A percentile compares a stretch with the other conserved stretches of the same genome.
Evolutionary conservation across 2,797 vertebrate genomes (phyloP).

Genomic region (Percopsis omiscomaycus): DNA sequence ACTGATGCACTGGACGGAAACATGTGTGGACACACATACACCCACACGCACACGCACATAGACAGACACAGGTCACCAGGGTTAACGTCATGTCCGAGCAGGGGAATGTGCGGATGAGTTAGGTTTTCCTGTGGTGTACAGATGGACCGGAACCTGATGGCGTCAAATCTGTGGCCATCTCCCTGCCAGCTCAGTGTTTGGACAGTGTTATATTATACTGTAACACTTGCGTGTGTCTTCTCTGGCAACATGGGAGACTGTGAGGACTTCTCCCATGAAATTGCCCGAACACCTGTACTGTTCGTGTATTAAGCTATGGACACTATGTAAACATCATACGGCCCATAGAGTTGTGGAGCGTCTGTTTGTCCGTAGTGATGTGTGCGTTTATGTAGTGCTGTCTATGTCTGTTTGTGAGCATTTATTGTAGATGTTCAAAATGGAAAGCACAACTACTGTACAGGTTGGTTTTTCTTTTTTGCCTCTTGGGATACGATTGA

Average conservation of each 20-base stretch:
- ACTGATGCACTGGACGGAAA: constrained; percentile 47
- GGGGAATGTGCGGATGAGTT: constrained; percentile 60
- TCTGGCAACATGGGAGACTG: constrained; percentile 15
- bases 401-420: not conserved
- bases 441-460: not conserved
- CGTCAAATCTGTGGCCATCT: constrained; percentile 30
- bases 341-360: not conserved
- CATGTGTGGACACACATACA: constrained; percentile 41
- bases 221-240: constrained; percentile 33
- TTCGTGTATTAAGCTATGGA: constrained; percentile 23
- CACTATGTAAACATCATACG: constrained; percentile 8
- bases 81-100: constrained; percentile 55
- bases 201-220: constrained; percentile 27
- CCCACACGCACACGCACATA: constrained; percentile 13
- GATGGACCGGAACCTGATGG: constrained; percentile 34
- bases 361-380: constrained; percentile 1
- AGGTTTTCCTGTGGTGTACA: constrained; percentile 55
- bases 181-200: constrained; percentile 40
- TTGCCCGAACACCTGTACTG: constrained; percentile 24
- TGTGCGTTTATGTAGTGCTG: constrained; percentile 2
- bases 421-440: not conserved
- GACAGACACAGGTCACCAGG: constrained; percentile 53
- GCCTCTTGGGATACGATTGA: constrained; percentile 18
- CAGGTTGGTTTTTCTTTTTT: too few relatives aligned
- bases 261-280: constrained; percentile 23